phyloP scores from a whole-genome alignment of 2,888 invertebrate species.

The Rhaphigaster nebulosa region DNA sequence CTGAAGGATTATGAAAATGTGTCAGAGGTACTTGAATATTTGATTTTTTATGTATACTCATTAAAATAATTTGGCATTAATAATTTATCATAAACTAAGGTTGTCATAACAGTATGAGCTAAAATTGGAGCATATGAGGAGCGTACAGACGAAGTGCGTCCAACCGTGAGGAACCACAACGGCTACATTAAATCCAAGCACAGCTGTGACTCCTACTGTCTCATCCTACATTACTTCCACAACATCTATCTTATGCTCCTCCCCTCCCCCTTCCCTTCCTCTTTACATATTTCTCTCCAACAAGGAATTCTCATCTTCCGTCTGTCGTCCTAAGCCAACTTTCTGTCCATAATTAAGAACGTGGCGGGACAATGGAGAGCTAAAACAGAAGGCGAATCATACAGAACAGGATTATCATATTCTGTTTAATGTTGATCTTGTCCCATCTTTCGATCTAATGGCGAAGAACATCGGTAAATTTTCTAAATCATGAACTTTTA shows the following conservation, averaged over 20 bases:
- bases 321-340: background rate
- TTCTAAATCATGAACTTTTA: background rate
- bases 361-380: background rate
- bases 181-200: constrained; percentile 5
- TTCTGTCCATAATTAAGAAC: background rate
- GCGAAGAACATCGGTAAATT: background rate
- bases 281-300: background rate
- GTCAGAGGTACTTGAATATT: no score
- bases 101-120: background rate
- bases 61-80: background rate
- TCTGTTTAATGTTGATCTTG: background rate
- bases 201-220: constrained; percentile 43
- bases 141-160: background rate
- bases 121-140: background rate
- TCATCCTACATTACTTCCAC: background rate
- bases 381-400: background rate
- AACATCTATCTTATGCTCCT: background rate
- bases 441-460: background rate
- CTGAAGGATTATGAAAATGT: no score
- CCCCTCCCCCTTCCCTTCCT: background rate
- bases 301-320: background rate
- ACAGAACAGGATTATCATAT: no score
- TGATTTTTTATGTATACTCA: no score
- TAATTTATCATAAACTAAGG: background rate
- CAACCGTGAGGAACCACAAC: constrained; percentile 6